Base-by-base conservation (phyloP, 2,113 vertebrate genomes). In the Vanacampus margaritifer region DNA sequence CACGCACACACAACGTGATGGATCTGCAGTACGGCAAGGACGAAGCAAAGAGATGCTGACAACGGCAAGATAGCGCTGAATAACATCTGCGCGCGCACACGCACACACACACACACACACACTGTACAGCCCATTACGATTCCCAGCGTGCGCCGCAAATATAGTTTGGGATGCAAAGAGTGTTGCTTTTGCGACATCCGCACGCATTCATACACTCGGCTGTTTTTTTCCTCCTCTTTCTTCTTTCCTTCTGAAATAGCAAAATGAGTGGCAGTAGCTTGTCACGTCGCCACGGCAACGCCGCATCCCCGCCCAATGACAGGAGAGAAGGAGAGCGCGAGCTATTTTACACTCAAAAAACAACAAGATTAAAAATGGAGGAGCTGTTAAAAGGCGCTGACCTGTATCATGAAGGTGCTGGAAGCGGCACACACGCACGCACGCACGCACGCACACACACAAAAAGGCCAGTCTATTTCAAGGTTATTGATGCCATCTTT, bases 401-500 rank as follows among this genome's bases (percentile, higher is more conserved):
- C 88, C 86, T 89, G 90, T 90, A 91, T 92, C 91, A 92, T 91
- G 88, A 91, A 90, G n/a, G 45, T 1, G 19, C 13, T 16, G 26
- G 26, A 59, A 36, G 32, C 5, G 57, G 35, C 58, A 10, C 58
- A 21, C 26, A 32, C 28, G 6, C 28, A 8, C 16, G 7, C 26
- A 32, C 57, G 19, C 57, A 36, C 57, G 21, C 57, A 17, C 56
- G 11, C 51, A 3, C 51, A 4, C 51, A 54, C 51, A 19, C 8
- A 61, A 79, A 88, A 85, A 88, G 87, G 80, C 80, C 88, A 92
- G 90, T 90, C 87, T 91, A 86, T 90, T 90, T 92, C 90, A 92
- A 92, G 90, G 91, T 92, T 92, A 92, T 89, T 92, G 88, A 91
- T 92, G 88, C 90, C 89, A 90, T 92, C 89, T 90, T 90, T 91